Conservation (phyloP, 2,888 invertebrate genomes). For the Baronia brevicornis region DNA sequence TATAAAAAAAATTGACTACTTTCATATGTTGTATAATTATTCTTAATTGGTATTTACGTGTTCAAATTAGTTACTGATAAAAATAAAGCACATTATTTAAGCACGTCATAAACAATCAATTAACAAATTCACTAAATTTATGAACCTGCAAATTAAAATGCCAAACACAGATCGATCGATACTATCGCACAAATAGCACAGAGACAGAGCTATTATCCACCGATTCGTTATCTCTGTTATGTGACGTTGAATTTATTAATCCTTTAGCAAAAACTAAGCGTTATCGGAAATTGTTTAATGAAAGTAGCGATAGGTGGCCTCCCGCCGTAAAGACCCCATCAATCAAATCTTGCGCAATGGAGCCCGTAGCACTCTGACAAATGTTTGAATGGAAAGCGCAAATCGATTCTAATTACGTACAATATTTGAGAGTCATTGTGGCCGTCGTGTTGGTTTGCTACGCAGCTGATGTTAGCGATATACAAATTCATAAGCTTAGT, state of each 20-base stretch:
- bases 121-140: conserved; percentile 9
- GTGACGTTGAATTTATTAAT: conserved; percentile 48
- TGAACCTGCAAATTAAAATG: not conserved
- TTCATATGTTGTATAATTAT: too few species aligned
- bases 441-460: conserved; percentile 39
- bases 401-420: conserved; percentile 68
- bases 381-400: conserved; percentile 48
- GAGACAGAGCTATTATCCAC: conserved; percentile 23
- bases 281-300: conserved; percentile 44
- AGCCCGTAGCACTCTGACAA: conserved; percentile 47
- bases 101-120: conserved; percentile 2
- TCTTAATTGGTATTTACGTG: too few species aligned
- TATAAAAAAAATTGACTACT: too few species aligned
- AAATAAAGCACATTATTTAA: too few species aligned
- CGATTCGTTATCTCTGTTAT: conserved; percentile 31
- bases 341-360: conserved; percentile 61
- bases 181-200: conserved; percentile 23
- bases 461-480: conserved; percentile 32
- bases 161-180: conserved; percentile 25
- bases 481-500: too few species aligned
- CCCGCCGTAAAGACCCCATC: conserved; percentile 38
- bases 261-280: conserved; percentile 47
- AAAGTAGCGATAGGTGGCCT: conserved; percentile 31
- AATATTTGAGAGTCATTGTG: conserved; percentile 68
- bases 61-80: too few species aligned